Percentiles rank a stretch among this genome's conserved stretches.
phyloP scores from a whole-genome alignment of 2,888 invertebrate species.

The Tanaodytes sp. region DNA sequence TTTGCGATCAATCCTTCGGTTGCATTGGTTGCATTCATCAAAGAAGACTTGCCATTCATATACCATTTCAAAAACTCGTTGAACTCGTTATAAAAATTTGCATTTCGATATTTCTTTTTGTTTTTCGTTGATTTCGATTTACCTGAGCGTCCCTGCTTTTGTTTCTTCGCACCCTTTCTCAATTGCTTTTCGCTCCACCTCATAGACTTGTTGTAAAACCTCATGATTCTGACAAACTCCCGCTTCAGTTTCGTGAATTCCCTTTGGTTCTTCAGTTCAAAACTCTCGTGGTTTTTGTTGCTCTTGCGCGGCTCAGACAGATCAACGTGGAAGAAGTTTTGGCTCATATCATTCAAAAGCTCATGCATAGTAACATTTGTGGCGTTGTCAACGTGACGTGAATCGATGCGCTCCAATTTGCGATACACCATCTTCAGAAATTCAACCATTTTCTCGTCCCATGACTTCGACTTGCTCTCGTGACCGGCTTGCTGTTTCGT shows the following conservation, averaged over 20 bases:
- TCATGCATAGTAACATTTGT: slow-evolving; percentile 71
- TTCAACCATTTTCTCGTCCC: slow-evolving; percentile 70
- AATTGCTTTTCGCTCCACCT: slow-evolving; percentile 69
- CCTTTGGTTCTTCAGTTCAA: slow-evolving; percentile 66
- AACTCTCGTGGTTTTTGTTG: slow-evolving; percentile 60
- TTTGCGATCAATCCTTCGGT: slow-evolving; percentile 67
- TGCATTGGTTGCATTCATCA: slow-evolving; percentile 64
- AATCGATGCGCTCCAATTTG: slow-evolving; percentile 69
- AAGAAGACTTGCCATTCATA: slow-evolving; percentile 66
- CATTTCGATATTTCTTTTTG: slow-evolving; percentile 64
- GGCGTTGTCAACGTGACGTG: slow-evolving; percentile 62
- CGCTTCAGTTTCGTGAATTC: slow-evolving; percentile 69
- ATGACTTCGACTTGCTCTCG: slow-evolving; percentile 59
- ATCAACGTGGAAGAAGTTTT: slow-evolving; percentile 70
- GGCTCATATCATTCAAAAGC: slow-evolving; percentile 69
- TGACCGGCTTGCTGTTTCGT: slow-evolving; percentile 45
- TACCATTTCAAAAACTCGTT: slow-evolving; percentile 71
- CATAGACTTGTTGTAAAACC: slow-evolving; percentile 70
- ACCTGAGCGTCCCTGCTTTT: slow-evolving; percentile 56
- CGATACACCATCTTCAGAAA: slow-evolving; percentile 69
- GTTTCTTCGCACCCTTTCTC: slow-evolving; percentile 64
- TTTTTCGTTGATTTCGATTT: slow-evolving; percentile 62
- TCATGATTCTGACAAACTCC: slow-evolving; percentile 69
- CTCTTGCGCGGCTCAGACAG: slow-evolving; percentile 63
- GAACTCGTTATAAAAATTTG: slow-evolving; percentile 69